A percentile compares a stretch with the other conserved stretches of the same genome.
Conservation (phyloP, 2,797 vertebrate species). For the Podarcis siculus region DNA sequence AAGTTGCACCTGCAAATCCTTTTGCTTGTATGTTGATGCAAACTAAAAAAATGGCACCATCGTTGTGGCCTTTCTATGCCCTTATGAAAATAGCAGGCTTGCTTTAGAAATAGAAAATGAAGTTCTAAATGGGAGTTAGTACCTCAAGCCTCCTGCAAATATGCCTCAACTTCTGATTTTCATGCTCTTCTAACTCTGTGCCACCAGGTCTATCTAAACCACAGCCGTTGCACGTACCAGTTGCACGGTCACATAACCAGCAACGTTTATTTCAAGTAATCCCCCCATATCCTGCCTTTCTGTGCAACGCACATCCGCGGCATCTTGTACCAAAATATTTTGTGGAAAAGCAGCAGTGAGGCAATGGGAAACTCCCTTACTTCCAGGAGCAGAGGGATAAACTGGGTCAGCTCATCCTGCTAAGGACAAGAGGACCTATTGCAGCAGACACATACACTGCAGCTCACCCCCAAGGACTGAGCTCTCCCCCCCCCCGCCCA, state of each 20-base stretch:
- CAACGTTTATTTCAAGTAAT: not conserved
- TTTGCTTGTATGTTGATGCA: not conserved
- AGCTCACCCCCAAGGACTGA: not conserved
- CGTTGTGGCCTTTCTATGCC: no score
- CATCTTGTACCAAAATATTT: no score
- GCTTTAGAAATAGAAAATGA: not conserved
- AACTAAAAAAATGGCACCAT: not conserved
- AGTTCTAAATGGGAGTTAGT: not conserved
- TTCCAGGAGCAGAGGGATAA: not conserved
- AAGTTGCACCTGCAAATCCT: not conserved
- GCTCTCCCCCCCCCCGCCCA: no score
- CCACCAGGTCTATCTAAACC: not conserved
- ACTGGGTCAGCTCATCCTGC: not conserved
- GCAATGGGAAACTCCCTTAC: not conserved
- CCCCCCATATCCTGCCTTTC: not conserved
- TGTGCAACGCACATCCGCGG: not conserved
- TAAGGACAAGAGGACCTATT: not conserved
- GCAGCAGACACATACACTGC: not conserved
- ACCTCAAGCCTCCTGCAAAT: not conserved
- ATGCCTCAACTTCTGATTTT: not conserved
- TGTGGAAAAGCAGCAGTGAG: no score
- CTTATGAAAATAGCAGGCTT: not conserved
- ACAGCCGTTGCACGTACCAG: not conserved
- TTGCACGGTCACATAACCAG: not conserved
- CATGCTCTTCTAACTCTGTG: not conserved